Evolutionary conservation across 2,113 vertebrate species (phyloP).

Genomic region (Echinops telfairi): DNA sequence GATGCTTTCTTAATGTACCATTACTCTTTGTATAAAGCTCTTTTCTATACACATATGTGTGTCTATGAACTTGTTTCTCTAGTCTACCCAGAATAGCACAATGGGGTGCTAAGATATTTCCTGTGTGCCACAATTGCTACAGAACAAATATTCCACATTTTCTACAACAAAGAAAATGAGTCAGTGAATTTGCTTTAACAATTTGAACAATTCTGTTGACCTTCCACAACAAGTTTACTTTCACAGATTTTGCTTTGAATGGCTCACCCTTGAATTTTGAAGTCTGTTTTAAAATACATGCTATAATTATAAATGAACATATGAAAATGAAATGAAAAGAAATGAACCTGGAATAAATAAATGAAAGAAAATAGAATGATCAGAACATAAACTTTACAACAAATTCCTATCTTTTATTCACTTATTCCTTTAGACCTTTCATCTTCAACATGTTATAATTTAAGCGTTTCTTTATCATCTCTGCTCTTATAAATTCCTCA

Average conservation of each 20-base stretch:
- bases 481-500: not conserved
- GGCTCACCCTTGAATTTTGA: not conserved
- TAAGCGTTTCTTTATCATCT: not conserved
- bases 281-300: not conserved
- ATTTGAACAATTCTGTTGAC: no score
- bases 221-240: not conserved
- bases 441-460: not conserved
- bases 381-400: not conserved
- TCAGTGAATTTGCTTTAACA: not conserved
- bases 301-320: not conserved
- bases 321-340: not conserved
- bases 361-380: not conserved
- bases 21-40: no score
- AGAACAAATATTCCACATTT: no score
- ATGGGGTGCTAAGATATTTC: no score
- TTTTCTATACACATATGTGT: no score
- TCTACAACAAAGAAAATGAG: not conserved
- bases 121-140: not conserved
- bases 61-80: no score
- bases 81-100: no score
- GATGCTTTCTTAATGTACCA: no score
- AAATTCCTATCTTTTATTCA: not conserved
- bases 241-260: not conserved
- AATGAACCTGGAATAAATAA: no score
- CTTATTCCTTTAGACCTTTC: not conserved